These are phyloP conservation scores for Gonatopus flavifemur DNA, from an alignment of 1,140 invertebrate species.

Conservation along the genomic window DNA sequence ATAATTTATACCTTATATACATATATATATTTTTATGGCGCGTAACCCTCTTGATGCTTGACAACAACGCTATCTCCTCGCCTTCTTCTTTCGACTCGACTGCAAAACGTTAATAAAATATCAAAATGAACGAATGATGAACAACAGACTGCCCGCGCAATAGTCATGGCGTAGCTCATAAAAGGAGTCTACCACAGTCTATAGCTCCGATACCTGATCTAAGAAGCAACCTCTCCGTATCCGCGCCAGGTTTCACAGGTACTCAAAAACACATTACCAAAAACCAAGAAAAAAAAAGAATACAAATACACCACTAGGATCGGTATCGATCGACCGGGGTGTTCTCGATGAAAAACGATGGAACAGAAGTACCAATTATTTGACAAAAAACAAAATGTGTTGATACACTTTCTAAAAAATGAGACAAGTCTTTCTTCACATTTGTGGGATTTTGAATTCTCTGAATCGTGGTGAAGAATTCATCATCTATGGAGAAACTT, in stretches of 20 bases:
- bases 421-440: too few relatives aligned
- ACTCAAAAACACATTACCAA: constrained; percentile 48
- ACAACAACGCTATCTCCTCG: constrained; percentile 54
- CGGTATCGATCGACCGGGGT: too few relatives aligned
- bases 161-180: constrained; percentile 81
- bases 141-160: constrained; percentile 67
- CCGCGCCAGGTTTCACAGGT: constrained; percentile 65
- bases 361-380: too few relatives aligned
- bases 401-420: too few relatives aligned
- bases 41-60: constrained; percentile 58
- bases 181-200: constrained; percentile 77
- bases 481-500: too few relatives aligned
- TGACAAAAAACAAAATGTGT: too few relatives aligned
- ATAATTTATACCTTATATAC: constrained; percentile 47
- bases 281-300: constrained; percentile 14
- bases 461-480: too few relatives aligned
- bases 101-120: too few relatives aligned
- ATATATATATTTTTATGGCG: constrained; percentile 56
- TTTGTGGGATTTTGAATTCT: too few relatives aligned
- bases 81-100: constrained; percentile 50
- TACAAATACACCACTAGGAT: constrained; percentile 22
- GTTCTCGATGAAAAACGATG: too few relatives aligned
- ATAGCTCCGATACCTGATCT: constrained; percentile 81
- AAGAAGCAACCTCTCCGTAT: constrained; percentile 72
- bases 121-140: constrained; percentile 44